Conservation (phyloP, 2,888 invertebrate genomes). For the Orthonychiurus folsomi region DNA sequence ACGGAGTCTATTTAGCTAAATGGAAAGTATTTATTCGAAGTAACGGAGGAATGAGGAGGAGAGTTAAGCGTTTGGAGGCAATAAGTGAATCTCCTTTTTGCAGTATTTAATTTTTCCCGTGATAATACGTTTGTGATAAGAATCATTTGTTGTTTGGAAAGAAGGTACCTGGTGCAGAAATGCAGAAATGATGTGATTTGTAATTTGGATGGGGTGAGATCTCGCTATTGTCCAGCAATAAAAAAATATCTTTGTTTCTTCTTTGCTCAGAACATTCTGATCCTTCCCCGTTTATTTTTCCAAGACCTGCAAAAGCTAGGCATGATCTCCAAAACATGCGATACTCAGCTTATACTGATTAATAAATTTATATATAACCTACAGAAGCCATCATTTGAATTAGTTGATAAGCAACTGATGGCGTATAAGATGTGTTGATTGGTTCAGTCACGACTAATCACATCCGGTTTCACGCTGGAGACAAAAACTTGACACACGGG, state of each 20-base stretch:
- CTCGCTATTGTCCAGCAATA: slow-evolving; percentile 16
- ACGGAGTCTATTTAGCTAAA: slow-evolving; percentile 3
- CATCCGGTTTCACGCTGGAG: too few species aligned
- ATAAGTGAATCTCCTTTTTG: slow-evolving; percentile 15
- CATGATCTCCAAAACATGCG: too few species aligned
- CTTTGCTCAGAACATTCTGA: slow-evolving; percentile 1
- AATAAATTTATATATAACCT: too few species aligned
- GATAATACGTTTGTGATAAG: slow-evolving; percentile 15
- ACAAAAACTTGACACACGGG: too few species aligned
- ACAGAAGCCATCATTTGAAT: too few species aligned
- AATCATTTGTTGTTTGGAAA: background rate
- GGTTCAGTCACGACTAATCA: too few species aligned
- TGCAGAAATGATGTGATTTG: slow-evolving; percentile 14
- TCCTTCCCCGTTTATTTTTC: too few species aligned
- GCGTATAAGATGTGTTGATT: too few species aligned
- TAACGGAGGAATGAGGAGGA: slow-evolving; percentile 1
- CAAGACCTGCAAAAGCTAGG: too few species aligned
- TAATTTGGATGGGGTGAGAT: slow-evolving; percentile 11
- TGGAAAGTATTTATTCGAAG: slow-evolving; percentile 5
- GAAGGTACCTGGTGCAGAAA: slow-evolving; percentile 12
- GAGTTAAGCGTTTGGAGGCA: slow-evolving; percentile 10
- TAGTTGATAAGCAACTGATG: too few species aligned
- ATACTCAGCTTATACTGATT: too few species aligned
- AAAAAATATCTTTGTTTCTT: slow-evolving; percentile 4
- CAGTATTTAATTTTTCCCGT: slow-evolving; percentile 15